A percentile compares a stretch with the other conserved stretches of the same genome.
Evolutionary conservation across 2,797 vertebrate species (phyloP).

Genomic region (Podarcis siculus): DNA sequence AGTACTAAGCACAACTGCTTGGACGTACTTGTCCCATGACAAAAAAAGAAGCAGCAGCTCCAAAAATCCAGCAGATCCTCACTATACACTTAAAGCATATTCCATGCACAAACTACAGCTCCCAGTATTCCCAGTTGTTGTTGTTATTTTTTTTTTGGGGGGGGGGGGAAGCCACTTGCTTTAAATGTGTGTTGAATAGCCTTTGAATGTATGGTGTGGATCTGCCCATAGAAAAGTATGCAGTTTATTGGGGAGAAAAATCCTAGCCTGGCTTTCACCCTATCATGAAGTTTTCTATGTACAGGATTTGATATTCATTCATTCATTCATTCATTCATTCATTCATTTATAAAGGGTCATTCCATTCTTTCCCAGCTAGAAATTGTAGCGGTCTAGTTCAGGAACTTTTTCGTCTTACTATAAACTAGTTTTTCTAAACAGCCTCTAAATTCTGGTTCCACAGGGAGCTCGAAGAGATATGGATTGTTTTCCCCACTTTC

Average conservation of each 20-base stretch:
- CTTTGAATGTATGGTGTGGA: not conserved
- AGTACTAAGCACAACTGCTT: not conserved
- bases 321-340: not conserved
- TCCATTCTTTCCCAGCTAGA: not conserved
- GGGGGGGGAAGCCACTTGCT: too few species aligned
- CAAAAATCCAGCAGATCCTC: too few species aligned
- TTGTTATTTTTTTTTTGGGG: too few species aligned
- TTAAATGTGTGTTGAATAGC: too few species aligned
- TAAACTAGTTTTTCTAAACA: not conserved
- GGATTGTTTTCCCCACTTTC: not conserved
- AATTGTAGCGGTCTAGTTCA: too few species aligned
- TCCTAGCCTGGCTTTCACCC: not conserved
- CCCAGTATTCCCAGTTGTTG: too few species aligned
- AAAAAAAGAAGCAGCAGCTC: not conserved
- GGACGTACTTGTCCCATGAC: not conserved
- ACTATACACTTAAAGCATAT: too few species aligned
- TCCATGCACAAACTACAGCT: too few species aligned
- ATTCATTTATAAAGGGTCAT: too few species aligned
- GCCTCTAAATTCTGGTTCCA: not conserved
- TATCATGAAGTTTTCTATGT: not conserved
- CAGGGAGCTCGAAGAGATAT: not conserved
- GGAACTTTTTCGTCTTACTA: not conserved
- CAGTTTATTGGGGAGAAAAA: not conserved
- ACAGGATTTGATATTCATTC: not conserved
- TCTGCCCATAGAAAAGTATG: not conserved